A percentile compares a stretch with the other conserved stretches of the same genome.
Conservation (phyloP, 1,140 invertebrate genomes). For the Aethina tumida region DNA sequence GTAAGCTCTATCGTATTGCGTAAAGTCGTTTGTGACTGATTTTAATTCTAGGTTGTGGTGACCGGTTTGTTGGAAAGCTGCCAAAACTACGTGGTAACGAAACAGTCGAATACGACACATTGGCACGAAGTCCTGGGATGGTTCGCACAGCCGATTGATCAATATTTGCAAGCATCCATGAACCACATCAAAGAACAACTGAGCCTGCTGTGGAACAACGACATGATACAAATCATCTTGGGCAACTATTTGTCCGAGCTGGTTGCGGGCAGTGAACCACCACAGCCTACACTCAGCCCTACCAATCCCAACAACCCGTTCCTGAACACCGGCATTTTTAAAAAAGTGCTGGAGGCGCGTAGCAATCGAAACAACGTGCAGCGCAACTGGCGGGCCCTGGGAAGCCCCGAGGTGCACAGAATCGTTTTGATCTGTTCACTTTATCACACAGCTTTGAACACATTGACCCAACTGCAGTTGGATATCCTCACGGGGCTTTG, state of each 20-base stretch:
- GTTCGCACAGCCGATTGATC: conserved; percentile 81
- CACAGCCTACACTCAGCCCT: conserved; percentile 21
- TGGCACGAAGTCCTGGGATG: conserved; percentile 98
- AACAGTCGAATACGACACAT: conserved; percentile 83
- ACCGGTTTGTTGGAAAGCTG: conserved; percentile 73
- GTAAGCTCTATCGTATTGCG: conserved; percentile 37
- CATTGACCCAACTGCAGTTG: conserved; percentile 81
- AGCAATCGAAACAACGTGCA: conserved; percentile 47
- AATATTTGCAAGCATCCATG: conserved; percentile 73
- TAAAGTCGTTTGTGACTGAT: neutral
- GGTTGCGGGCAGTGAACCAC: conserved; percentile 37
- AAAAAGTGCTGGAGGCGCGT: conserved; percentile 41
- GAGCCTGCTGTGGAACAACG: conserved; percentile 70
- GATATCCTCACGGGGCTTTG: conserved; percentile 93
- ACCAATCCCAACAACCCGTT: conserved; percentile 37
- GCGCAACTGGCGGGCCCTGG: conserved; percentile 61
- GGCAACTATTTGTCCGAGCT: conserved; percentile 41
- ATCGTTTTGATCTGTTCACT: conserved; percentile 80
- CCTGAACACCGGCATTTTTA: conserved; percentile 38
- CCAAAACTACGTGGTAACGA: conserved; percentile 74
- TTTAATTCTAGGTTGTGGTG: conserved; percentile 55
- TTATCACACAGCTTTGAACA: conserved; percentile 83
- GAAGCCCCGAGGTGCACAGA: conserved; percentile 67
- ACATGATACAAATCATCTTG: conserved; percentile 39
- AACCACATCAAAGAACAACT: conserved; percentile 72